Base-by-base conservation (phyloP, 1,140 invertebrate genomes). In the Drosophila novamexicana region DNA sequence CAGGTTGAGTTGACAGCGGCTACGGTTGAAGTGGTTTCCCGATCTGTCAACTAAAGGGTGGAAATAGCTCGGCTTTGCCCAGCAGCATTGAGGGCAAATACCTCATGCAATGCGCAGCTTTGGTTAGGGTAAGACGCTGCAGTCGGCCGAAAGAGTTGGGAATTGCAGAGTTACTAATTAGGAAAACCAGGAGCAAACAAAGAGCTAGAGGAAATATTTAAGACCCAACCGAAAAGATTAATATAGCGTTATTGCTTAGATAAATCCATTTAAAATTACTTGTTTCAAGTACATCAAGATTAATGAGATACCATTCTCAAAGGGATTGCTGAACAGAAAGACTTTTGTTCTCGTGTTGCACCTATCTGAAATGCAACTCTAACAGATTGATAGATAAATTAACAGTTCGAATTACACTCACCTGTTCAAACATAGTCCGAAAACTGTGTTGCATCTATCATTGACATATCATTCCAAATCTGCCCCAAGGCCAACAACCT, bases 401-500 rank as follows among this genome's bases (percentile, higher is more conserved):
- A 57, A 7, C 18, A 42, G 18, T 29, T 57, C 18, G 12, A 52
- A 8, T 18, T 22, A 16, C 16, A 42, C 56, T 59, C 42, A n/a
- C 10, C 56, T 45, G 10, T 8, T 36, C 10, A 47, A 59, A 16
- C 32, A 6, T 7, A 22, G 39, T 39, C 44, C 16, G 16, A 47
- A 50, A 49, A 29, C 16, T 29, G 32, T 34, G 67, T 56, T 14
- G 42, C 58, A 62, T 32, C 10, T 54, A 69, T 65, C 73, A 85
- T 67, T 84, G 81, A 65, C 75, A 69, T 86, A 86, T 85, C 81
- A 84, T 63, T 73, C 81, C 58, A 36, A 45, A 58, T 79, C 59
- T 84, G 74, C 63, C 73, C 77, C 53, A 50, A 56, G 77, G 79
- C 84, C 68, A 77, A 79, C 79, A 88, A 77, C 69, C 83, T 77